Percentiles rank a stretch among this genome's conserved stretches.
Conservation (phyloP, 2,797 vertebrate genomes). For the Dendrocincla tyrannina region DNA sequence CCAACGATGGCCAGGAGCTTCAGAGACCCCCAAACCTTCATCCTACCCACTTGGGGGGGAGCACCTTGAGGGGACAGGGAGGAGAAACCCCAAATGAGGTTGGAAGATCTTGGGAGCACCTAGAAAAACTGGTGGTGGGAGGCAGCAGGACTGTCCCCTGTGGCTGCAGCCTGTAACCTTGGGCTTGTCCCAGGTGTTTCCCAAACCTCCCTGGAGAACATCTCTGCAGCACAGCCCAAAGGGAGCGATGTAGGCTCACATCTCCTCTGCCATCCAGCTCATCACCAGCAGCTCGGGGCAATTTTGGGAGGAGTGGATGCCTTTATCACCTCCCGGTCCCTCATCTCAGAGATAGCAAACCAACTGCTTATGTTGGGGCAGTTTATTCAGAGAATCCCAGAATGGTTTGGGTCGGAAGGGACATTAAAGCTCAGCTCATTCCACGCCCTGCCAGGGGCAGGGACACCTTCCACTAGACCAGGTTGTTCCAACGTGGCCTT, state of each 20-base stretch:
- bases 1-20: not conserved
- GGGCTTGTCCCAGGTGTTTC: fast-evolving
- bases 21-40: not conserved
- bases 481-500: fast-evolving
- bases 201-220: not conserved
- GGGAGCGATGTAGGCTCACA: not conserved
- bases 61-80: fast-evolving
- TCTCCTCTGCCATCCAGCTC: not conserved
- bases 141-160: not conserved
- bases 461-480: not conserved
- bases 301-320: not conserved
- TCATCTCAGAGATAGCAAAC: fast-evolving
- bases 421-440: not conserved
- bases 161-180: fast-evolving
- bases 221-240: not conserved
- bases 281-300: fast-evolving
- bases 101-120: not conserved
- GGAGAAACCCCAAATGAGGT: not conserved
- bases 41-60: fast-evolving
- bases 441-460: not conserved
- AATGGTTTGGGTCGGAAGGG: not conserved
- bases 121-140: fast-evolving
- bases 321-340: not conserved
- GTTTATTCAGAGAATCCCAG: fast-evolving
- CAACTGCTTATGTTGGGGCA: fast-evolving